phyloP scores from a whole-genome alignment of 2,888 invertebrate species.

The Nephrotoma guestfalica region DNA sequence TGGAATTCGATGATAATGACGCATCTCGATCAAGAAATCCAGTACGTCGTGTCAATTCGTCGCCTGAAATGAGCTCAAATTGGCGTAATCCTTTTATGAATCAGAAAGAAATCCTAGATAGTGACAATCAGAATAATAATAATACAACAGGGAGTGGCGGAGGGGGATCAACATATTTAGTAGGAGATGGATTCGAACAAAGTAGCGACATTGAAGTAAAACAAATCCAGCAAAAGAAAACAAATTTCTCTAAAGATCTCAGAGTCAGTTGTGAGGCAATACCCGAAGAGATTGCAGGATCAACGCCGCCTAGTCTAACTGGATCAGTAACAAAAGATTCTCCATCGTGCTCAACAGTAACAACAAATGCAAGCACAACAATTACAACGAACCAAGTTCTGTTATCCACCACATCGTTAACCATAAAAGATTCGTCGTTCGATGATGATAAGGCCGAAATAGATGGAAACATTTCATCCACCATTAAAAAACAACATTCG shows the following conservation, averaged over 20 bases:
- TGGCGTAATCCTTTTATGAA: constrained; percentile 59
- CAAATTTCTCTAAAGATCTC: constrained; percentile 59
- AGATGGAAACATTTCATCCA: constrained; percentile 22
- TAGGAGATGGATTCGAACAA: constrained; percentile 4
- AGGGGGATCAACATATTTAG: background rate
- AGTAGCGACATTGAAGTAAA: constrained; percentile 16
- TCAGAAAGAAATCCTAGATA: constrained; percentile 13
- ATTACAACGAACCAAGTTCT: constrained; percentile 18
- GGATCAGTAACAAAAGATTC: constrained; percentile 20
- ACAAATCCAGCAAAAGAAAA: constrained; percentile 28
- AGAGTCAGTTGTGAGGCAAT: constrained; percentile 81
- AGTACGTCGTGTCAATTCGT: constrained; percentile 77
- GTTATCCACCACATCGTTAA: constrained; percentile 10
- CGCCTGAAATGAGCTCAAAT: constrained; percentile 82
- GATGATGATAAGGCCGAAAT: constrained; percentile 33
- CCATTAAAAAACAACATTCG: constrained; percentile 25
- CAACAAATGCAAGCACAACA: constrained; percentile 27
- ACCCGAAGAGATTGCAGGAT: constrained; percentile 70
- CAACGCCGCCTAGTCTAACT: constrained; percentile 51
- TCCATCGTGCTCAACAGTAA: constrained; percentile 24
- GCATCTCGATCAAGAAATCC: constrained; percentile 50
- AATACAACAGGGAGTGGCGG: background rate
- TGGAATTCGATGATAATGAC: constrained; percentile 29
- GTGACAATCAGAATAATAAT: background rate
- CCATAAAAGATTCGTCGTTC: background rate